A percentile compares a stretch with the other conserved stretches of the same genome.
These are phyloP conservation scores for Drosophila nigritarsus DNA, from an alignment of 2,888 invertebrate species.

Conservation along the genomic window DNA sequence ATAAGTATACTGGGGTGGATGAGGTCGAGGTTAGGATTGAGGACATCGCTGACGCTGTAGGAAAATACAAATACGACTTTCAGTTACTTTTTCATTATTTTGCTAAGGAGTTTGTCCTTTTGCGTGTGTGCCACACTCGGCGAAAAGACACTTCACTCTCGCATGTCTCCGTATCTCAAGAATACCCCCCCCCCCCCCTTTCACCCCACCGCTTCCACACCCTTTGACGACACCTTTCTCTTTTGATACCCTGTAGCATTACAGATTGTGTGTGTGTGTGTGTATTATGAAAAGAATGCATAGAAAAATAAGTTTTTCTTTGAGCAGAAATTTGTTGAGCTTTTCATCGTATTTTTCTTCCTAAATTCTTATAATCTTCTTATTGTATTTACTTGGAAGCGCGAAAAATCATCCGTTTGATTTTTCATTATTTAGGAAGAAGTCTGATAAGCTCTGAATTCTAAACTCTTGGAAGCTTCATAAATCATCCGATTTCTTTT, in stretches of 20 bases:
- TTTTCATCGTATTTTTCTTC: neutral
- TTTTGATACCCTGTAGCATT: constrained; percentile 9
- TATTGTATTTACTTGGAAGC: neutral
- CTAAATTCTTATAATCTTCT: neutral
- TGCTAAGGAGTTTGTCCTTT: constrained; percentile 79
- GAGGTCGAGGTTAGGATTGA: neutral
- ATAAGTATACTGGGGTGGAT: neutral
- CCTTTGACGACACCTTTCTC: neutral
- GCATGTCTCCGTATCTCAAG: constrained; percentile 41
- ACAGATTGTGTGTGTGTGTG: neutral
- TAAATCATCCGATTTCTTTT: neutral
- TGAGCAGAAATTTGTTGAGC: neutral
- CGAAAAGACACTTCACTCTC: constrained; percentile 18
- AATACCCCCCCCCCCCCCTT: neutral
- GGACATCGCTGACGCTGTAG: constrained; percentile 31
- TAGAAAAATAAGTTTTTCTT: neutral
- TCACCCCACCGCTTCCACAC: neutral
- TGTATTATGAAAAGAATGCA: neutral
- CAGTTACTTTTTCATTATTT: constrained; percentile 80
- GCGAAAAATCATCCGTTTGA: neutral
- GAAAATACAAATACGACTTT: constrained; percentile 79
- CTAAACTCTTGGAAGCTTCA: neutral
- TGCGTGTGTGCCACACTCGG: constrained; percentile 56
- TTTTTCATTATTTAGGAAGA: neutral
- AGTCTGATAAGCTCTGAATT: neutral